phyloP scores from a whole-genome alignment of 2,797 vertebrate species.

The Okamejei kenojei region DNA sequence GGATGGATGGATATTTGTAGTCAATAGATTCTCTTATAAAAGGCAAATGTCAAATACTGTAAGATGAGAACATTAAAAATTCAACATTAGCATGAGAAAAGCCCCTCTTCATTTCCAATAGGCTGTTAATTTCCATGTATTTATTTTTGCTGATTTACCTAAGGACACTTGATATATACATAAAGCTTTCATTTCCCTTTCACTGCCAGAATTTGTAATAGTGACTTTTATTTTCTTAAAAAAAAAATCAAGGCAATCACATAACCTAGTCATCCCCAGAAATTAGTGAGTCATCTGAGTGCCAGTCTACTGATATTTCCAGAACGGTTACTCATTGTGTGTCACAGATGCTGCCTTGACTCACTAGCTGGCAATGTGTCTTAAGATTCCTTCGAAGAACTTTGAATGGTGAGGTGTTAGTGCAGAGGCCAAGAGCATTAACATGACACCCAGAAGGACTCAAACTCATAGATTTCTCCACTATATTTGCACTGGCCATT shows the following conservation, averaged over 20 bases:
- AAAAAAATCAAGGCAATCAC: not conserved
- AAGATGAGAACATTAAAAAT: not conserved
- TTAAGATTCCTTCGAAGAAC: not conserved
- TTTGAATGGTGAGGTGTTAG: not conserved
- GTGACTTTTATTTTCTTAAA: not conserved
- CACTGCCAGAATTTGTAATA: not conserved
- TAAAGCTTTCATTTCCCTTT: not conserved
- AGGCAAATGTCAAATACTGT: not conserved
- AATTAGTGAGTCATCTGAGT: not conserved
- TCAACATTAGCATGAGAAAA: not conserved
- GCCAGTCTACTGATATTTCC: not conserved
- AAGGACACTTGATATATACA: not conserved
- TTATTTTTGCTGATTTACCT: not conserved
- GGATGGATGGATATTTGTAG: slow-evolving; percentile 14
- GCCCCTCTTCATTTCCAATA: not conserved
- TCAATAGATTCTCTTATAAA: not conserved
- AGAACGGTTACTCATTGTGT: not conserved
- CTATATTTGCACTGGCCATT: not conserved
- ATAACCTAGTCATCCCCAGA: not conserved
- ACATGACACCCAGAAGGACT: not conserved
- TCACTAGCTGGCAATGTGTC: not conserved
- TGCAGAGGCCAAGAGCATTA: not conserved
- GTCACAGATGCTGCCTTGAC: not conserved
- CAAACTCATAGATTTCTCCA: not conserved
- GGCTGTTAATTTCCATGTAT: not conserved